Percentiles rank a stretch among this genome's conserved stretches.
These are phyloP conservation scores for Neosalanx taihuensis DNA, from an alignment of 2,797 vertebrate species.

Conservation along the genomic window DNA sequence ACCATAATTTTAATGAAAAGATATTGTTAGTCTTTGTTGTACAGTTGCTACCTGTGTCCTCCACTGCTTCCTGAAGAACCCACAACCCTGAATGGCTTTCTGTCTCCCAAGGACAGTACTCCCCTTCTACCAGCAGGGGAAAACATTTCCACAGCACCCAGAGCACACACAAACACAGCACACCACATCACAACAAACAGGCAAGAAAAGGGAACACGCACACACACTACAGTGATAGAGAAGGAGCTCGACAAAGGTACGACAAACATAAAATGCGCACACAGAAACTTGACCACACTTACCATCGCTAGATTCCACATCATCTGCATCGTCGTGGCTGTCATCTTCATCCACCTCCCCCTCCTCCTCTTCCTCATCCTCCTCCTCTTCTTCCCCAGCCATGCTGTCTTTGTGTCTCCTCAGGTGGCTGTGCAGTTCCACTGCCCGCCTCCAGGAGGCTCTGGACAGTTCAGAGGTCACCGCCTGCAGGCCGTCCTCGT, in stretches of 20 bases:
- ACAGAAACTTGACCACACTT: slow-evolving; percentile 25
- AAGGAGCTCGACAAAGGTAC: not conserved
- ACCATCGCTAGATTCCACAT: slow-evolving; percentile 83
- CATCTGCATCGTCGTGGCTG: slow-evolving; percentile 13
- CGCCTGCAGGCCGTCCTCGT: slow-evolving; percentile 68
- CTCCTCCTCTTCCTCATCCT: slow-evolving; percentile 56
- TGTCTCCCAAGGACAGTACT: slow-evolving; percentile 83
- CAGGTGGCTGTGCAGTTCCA: slow-evolving; percentile 45
- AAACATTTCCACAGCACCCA: slow-evolving; percentile 67
- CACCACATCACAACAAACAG: slow-evolving; percentile 38
- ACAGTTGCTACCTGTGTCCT: slow-evolving; percentile 76
- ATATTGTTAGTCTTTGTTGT: slow-evolving; percentile 2
- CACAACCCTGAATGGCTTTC: slow-evolving; percentile 81
- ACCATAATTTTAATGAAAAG: slow-evolving; percentile 1
- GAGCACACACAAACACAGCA: slow-evolving; percentile 55
- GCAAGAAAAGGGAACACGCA: slow-evolving; percentile 16
- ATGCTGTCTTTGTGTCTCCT: slow-evolving; percentile 48
- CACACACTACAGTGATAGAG: slow-evolving; percentile 38
- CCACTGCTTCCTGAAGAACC: slow-evolving; percentile 82
- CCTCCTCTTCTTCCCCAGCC: slow-evolving; percentile 37
- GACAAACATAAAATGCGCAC: not conserved
- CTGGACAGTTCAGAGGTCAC: slow-evolving; percentile 68
- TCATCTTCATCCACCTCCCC: slow-evolving; percentile 31
- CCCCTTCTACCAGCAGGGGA: slow-evolving; percentile 83
- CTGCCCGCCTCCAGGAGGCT: slow-evolving; percentile 31